Evolutionary conservation across 2,113 vertebrate genomes (phyloP).

Genomic region (Scomber scombrus): DNA sequence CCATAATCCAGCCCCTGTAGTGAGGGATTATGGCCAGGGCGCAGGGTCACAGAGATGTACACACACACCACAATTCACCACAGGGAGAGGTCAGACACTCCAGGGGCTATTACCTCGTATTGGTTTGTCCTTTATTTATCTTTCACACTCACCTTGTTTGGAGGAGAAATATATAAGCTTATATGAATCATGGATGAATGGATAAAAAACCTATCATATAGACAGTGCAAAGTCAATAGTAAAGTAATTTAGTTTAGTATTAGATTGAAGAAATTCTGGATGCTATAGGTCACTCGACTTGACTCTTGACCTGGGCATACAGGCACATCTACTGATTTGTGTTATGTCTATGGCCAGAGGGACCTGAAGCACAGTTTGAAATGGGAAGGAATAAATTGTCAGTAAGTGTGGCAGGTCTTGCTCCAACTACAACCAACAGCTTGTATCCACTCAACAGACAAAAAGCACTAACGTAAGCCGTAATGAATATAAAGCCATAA

Average conservation of each 20-base stretch:
- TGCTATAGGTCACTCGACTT: not conserved
- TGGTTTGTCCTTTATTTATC: slow-evolving; percentile 70
- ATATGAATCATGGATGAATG: slow-evolving; percentile 10
- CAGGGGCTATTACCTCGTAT: slow-evolving; percentile 59
- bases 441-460: not conserved
- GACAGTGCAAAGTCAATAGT: slow-evolving; percentile 33
- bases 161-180: slow-evolving; percentile 53
- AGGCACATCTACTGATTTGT: not conserved
- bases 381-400: not conserved
- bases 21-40: slow-evolving; percentile 77
- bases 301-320: not conserved
- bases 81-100: slow-evolving; percentile 59
- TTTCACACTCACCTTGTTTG: slow-evolving; percentile 62
- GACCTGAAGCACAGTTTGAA: not conserved
- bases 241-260: slow-evolving; percentile 40
- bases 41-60: slow-evolving; percentile 62
- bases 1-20: slow-evolving; percentile 79
- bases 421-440: not conserved
- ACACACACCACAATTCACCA: slow-evolving; percentile 59
- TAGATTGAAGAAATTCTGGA: slow-evolving; percentile 21
- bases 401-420: not conserved
- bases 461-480: not conserved
- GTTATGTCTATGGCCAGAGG: not conserved
- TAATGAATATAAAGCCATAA: not conserved
- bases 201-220: slow-evolving; percentile 26